Evolutionary conservation across 2,797 vertebrate species (phyloP).

Genomic region (Eupleurogrammus muticus): DNA sequence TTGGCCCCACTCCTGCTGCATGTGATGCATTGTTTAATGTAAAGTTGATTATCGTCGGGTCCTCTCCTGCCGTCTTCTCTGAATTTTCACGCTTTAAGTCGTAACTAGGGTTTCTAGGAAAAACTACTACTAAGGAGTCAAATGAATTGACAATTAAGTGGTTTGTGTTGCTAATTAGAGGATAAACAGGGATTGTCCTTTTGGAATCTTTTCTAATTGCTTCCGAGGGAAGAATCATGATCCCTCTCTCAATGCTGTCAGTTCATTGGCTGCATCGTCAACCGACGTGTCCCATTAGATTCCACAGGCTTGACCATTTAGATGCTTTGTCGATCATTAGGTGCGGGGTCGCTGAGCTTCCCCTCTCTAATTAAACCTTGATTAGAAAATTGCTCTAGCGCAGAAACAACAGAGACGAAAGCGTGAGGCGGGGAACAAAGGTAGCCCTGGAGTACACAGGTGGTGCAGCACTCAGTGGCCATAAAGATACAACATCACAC

Average conservation of each 20-base stretch:
- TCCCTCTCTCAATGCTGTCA: conserved; percentile 39
- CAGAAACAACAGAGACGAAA: conserved; percentile 43
- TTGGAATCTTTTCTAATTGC: conserved; percentile 70
- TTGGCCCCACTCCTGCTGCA: conserved; percentile 71
- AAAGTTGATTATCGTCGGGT: conserved; percentile 11
- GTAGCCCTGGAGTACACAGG: conserved; percentile 46
- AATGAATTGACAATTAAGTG: conserved; percentile 54
- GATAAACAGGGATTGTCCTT: conserved; percentile 45
- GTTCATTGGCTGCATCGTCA: conserved; percentile 58
- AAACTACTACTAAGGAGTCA: conserved; percentile 40
- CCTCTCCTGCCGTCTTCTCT: conserved; percentile 16
- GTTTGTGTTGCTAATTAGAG: conserved; percentile 37
- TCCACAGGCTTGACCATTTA: conserved; percentile 70
- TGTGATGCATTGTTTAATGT: conserved; percentile 71
- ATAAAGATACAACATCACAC: conserved; percentile 17
- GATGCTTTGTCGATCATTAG: conserved; percentile 69
- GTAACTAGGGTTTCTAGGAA: conserved; percentile 35
- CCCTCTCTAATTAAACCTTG: conserved; percentile 77
- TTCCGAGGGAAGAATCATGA: conserved; percentile 62
- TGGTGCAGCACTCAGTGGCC: background rate
- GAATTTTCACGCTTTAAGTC: conserved; percentile 30
- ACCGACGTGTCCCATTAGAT: conserved; percentile 65
- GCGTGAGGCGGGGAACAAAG: conserved; percentile 26
- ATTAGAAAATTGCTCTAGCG: conserved; percentile 73
- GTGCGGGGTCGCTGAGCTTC: conserved; percentile 58